Conservation (phyloP, 2,888 invertebrate genomes). For the Stenichneumon culpator region DNA sequence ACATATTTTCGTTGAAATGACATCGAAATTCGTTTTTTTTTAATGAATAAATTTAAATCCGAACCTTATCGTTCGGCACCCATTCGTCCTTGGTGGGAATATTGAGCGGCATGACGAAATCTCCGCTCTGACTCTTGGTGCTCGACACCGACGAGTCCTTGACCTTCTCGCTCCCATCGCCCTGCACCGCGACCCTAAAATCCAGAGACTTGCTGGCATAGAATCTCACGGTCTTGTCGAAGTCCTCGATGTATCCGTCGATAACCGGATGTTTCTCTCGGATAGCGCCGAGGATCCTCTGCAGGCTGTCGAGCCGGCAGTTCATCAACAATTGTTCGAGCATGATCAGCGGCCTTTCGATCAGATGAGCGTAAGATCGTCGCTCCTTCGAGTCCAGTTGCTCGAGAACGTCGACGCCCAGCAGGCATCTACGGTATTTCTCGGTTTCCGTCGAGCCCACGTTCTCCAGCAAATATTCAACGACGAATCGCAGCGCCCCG, state of each 20-base stretch:
- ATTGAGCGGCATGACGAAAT: constrained; percentile 91
- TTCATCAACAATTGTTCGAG: constrained; percentile 96
- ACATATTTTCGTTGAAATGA: not conserved
- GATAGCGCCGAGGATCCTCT: constrained; percentile 88
- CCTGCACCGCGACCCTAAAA: constrained; percentile 86
- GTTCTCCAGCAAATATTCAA: constrained; percentile 87
- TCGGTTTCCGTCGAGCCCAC: constrained; percentile 84
- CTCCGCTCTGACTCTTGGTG: constrained; percentile 83
- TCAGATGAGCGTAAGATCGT: constrained; percentile 88
- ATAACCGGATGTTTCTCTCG: constrained; percentile 83
- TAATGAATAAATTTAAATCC: not conserved
- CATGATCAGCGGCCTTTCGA: constrained; percentile 91
- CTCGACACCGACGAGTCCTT: constrained; percentile 52
- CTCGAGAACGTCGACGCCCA: constrained; percentile 90
- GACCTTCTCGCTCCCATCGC: constrained; percentile 78
- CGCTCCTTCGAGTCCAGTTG: constrained; percentile 87
- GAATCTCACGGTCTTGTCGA: constrained; percentile 90
- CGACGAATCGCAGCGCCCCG: constrained; percentile 88
- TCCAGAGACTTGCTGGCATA: constrained; percentile 94
- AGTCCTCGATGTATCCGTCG: constrained; percentile 87
- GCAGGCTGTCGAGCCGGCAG: constrained; percentile 90
- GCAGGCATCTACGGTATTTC: constrained; percentile 88
- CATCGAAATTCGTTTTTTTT: not conserved
- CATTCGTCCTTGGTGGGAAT: constrained; percentile 93
- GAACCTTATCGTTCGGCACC: constrained; percentile 90